Conservation (phyloP, 2,797 vertebrate genomes). For the Chiloscyllium punctatum region DNA sequence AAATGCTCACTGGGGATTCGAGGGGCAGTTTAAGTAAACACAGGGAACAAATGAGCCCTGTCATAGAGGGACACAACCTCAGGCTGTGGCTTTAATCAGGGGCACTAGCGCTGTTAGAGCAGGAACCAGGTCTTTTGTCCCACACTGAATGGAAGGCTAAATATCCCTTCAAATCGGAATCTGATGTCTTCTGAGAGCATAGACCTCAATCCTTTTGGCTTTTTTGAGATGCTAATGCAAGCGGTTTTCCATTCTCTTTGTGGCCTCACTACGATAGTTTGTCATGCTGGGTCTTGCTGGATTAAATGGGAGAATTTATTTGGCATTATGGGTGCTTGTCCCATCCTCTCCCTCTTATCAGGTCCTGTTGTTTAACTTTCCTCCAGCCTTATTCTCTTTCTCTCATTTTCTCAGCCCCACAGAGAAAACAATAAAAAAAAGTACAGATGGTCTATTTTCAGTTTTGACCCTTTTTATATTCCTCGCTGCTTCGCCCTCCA, state of each 20-base stretch:
- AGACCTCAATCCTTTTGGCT: conserved; percentile 53
- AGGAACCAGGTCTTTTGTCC: conserved; percentile 67
- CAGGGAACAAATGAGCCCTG: conserved; percentile 70
- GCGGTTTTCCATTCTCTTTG: conserved; percentile 59
- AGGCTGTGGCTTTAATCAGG: conserved; percentile 57
- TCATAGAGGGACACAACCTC: conserved; percentile 61
- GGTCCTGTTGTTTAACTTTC: conserved; percentile 45
- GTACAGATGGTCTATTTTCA: conserved; percentile 73
- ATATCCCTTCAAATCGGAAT: conserved; percentile 68
- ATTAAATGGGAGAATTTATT: conserved; percentile 59
- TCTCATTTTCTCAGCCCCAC: conserved; percentile 39
- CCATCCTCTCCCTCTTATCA: not conserved
- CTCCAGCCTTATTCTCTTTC: conserved; percentile 54
- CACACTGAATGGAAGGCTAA: conserved; percentile 69
- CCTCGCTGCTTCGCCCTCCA: conserved; percentile 52
- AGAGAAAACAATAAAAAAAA: conserved; percentile 49
- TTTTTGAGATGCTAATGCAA: conserved; percentile 73
- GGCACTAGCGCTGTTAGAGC: conserved; percentile 58
- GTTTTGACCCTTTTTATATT: conserved; percentile 63
- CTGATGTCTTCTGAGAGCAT: conserved; percentile 57
- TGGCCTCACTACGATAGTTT: conserved; percentile 55
- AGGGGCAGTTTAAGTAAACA: conserved; percentile 69
- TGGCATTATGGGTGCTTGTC: conserved; percentile 55
- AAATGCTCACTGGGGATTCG: conserved; percentile 58
- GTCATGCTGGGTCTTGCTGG: conserved; percentile 64